Evolutionary conservation across 2,888 invertebrate genomes (phyloP), one percentile per base, ranked within the genome.

Genomic region (Lumbricus terrestris): DNA sequence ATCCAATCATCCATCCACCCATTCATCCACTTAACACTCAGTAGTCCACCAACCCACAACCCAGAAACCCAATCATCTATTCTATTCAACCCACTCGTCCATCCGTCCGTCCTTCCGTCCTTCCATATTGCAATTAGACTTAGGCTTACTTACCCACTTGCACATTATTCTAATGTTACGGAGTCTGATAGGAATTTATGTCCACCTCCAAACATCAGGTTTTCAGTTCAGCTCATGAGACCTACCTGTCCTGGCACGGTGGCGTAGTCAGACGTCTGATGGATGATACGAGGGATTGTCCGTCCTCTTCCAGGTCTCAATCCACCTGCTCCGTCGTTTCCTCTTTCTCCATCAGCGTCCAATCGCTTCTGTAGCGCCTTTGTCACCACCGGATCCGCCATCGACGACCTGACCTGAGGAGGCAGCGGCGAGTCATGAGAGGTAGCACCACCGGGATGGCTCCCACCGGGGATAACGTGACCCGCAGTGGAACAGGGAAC

Each of bases 221-320:
- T n/a, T n/a, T n/a, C 54, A 11, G n/a, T 11, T 18, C 4, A 18
- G 47, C 20, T 8, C 29, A 4, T n/a, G n/a, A 18, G 0, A 33
- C 89, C 3, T 15, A 88, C 89, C 42, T 88, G 89, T 38, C 42
- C 89, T 11, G 89, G 89, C 37, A 88, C 89, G 13, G 37, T 34
- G 23, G 42, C 89, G 33, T 42, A 23, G 40, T 88, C 89, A 13
- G 40, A 88, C 33, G 89, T 88, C 40, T 88, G 89, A 33, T 88
- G 89, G 40, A 88, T 88, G 20, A 88, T 42, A 4, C 89, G 37
- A 1, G 89, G 89, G 23, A 88, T 88, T 3, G 38, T 37, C 35
- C 29, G 8, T 33, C 20, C 20, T 13, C 85, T 4, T 88, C 37
- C 11, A 13, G 35, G 15, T 34, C 88, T 1, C 0, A 29, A 29